These are phyloP conservation scores for Mirounga angustirostris DNA, from an alignment of 2,113 vertebrate genomes.

Conservation along the genomic window DNA sequence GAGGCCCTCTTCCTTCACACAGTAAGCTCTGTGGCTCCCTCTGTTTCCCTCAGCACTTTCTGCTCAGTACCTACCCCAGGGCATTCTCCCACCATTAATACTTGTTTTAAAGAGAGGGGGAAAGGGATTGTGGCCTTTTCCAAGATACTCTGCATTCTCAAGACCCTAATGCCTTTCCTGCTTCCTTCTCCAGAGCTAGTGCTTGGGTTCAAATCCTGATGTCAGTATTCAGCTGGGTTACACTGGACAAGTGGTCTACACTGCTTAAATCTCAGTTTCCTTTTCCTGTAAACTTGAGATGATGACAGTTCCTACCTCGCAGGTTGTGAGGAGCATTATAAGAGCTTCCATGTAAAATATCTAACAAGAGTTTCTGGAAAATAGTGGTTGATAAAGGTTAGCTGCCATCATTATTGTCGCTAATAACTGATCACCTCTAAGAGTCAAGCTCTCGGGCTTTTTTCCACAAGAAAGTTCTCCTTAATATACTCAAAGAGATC, in stretches of 20 bases:
- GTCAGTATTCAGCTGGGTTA: background rate
- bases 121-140: background rate
- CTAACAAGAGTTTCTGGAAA: background rate
- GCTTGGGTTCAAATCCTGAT: background rate
- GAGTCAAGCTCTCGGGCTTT: background rate
- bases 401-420: background rate
- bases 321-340: background rate
- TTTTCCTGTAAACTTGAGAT: background rate
- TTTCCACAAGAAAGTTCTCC: constrained; percentile 23
- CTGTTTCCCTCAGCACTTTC: background rate
- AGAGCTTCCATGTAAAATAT: constrained; percentile 12
- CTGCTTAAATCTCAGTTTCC: background rate
- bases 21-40: background rate
- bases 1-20: background rate
- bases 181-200: background rate
- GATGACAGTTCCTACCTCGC: background rate
- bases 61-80: background rate
- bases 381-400: background rate
- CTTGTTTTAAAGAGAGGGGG: background rate
- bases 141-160: background rate
- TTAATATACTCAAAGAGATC: background rate
- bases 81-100: background rate
- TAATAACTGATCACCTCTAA: background rate
- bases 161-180: background rate
- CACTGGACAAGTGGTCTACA: background rate